These are phyloP conservation scores for Macaria liturata DNA, from an alignment of 2,888 invertebrate species.

Conservation along the genomic window DNA sequence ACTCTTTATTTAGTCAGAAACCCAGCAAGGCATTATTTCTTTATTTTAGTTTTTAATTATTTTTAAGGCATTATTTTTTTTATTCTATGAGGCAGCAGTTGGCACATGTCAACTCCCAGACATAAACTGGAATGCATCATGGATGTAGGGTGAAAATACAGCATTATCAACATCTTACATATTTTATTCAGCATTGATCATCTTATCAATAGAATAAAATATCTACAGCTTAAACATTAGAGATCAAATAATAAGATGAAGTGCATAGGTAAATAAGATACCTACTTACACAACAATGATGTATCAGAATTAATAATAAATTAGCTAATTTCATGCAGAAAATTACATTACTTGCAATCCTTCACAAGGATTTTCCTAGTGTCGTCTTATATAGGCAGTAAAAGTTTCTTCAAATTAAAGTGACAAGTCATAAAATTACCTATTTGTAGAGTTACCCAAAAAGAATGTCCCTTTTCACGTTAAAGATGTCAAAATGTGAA, in stretches of 20 bases:
- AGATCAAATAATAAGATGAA: conserved; percentile 23
- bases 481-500: no score
- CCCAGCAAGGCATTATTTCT: no score
- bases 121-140: no score
- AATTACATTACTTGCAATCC: conserved; percentile 5
- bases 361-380: conserved; percentile 2
- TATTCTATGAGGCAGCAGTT: no score
- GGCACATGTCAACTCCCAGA: no score
- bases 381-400: neutral
- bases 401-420: no score
- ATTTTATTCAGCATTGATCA: conserved; percentile 22
- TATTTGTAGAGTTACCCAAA: no score
- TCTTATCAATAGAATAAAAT: conserved; percentile 14
- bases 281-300: conserved; percentile 9
- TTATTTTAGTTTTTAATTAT: no score
- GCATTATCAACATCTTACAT: conserved; percentile 19
- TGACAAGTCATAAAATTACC: no score
- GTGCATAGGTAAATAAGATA: conserved; percentile 11
- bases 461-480: no score
- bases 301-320: conserved; percentile 6
- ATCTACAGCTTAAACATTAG: conserved; percentile 19
- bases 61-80: no score
- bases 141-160: neutral
- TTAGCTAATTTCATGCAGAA: conserved; percentile 12
- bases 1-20: no score